Percentiles rank a stretch among this genome's conserved stretches.
Evolutionary conservation across 2,113 vertebrate species (phyloP).

Genomic region (Rhipidura dahli): DNA sequence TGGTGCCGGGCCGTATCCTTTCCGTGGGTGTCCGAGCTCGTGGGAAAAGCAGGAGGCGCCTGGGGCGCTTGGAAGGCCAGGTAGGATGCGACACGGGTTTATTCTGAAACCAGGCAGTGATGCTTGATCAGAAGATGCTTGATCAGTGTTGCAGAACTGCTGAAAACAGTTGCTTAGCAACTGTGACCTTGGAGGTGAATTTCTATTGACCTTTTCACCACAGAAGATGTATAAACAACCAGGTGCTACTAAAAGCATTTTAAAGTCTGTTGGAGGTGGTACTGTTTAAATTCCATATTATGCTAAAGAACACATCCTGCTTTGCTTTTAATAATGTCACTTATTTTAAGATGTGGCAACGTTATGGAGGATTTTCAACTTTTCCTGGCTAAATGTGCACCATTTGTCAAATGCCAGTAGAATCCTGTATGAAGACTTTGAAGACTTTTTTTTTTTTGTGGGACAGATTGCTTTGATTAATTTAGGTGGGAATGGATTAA

Average conservation of each 20-base stretch:
- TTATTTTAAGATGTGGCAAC: conserved; percentile 13
- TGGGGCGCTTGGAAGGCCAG: background rate
- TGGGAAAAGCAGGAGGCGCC: background rate
- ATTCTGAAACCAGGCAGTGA: conserved; percentile 50
- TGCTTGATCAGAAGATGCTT: conserved; percentile 54
- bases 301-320: background rate
- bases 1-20: conserved; percentile 91
- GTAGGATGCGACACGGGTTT: conserved; percentile 62
- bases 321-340: conserved; percentile 2
- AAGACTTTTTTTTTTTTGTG: background rate
- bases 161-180: conserved; percentile 82
- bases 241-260: conserved; percentile 63
- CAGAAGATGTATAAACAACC: conserved; percentile 68
- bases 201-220: conserved; percentile 73
- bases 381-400: background rate
- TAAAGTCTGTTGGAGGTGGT: background rate
- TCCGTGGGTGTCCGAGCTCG: fast-evolving
- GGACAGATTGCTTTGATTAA: conserved; percentile 26
- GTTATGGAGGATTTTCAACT: background rate
- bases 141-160: conserved; percentile 68
- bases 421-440: background rate
- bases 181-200: conserved; percentile 74
- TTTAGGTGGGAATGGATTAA: conserved; percentile 25
- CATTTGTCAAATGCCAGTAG: conserved; percentile 30
- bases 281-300: conserved; percentile 43